These are phyloP conservation scores for Pachliopta kotzebuea DNA, from an alignment of 2,888 invertebrate species.

Conservation along the genomic window DNA sequence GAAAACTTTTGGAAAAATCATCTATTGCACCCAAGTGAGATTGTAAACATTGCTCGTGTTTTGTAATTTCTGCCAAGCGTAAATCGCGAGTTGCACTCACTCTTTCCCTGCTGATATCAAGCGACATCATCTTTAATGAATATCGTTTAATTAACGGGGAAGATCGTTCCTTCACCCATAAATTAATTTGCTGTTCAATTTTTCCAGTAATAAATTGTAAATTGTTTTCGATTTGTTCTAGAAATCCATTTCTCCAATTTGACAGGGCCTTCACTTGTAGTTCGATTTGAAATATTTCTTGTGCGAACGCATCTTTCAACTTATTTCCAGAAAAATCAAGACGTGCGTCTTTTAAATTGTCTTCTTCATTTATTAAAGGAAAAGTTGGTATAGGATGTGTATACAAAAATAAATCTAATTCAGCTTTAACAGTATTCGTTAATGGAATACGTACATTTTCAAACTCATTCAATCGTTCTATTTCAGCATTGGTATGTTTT, in stretches of 20 bases:
- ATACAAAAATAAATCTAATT: constrained; percentile 57
- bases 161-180: constrained; percentile 57
- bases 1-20: constrained; percentile 46
- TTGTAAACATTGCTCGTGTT: constrained; percentile 53
- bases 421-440: constrained; percentile 53
- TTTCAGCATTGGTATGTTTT: constrained; percentile 53
- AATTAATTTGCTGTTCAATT: constrained; percentile 48
- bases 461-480: constrained; percentile 54
- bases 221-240: constrained; percentile 59
- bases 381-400: constrained; percentile 46
- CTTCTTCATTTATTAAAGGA: constrained; percentile 13
- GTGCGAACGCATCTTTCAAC: constrained; percentile 38
- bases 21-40: constrained; percentile 58
- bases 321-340: constrained; percentile 33
- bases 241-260: constrained; percentile 64
- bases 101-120: constrained; percentile 58
- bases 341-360: constrained; percentile 27
- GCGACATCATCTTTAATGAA: constrained; percentile 57
- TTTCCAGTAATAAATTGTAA: constrained; percentile 50
- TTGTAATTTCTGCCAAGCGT: constrained; percentile 52
- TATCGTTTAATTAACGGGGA: constrained; percentile 53
- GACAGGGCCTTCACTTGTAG: constrained; percentile 51
- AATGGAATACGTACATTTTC: constrained; percentile 49
- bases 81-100: constrained; percentile 48
- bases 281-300: constrained; percentile 55